Base-by-base conservation (phyloP, 2,888 invertebrate genomes). In the Halictus ligatus region DNA sequence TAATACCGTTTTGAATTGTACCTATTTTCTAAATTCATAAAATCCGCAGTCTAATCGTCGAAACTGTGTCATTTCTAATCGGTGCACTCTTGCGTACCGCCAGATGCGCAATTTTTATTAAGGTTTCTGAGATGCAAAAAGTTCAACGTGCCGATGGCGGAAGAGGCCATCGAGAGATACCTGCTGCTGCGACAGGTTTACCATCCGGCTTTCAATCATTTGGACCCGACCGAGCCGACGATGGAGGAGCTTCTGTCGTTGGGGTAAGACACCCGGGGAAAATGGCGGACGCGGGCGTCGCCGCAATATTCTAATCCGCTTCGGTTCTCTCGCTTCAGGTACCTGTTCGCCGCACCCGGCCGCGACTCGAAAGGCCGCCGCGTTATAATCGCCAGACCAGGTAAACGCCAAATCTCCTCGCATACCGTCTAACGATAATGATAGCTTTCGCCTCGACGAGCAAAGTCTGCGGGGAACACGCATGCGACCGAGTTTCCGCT, bases 71-170 rank as follows among this genome's bases (percentile, higher is more conserved):
- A 18, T 21, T 54, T 50, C 50, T 78, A 60, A 60, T 25, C 60
- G 5, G 6, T 0, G 60, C 60, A 4, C 29, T 64, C 29, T 64
- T 15, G 1, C 29, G 25, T 48, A 91, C 95, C 54, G 95, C 54
- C 87, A 98, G 98, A 98, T 95, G 95, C 96, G 0, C 96, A 95
- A 91, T 98, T 97, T 94, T 95, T 98, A 72, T 96, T 98, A 78
- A 96, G 97, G 85, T 98, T 98, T 94, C 96, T 98, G 77, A 96
- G 98, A n/a, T 96, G 97, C 85, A 98, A 98, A 95, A 98, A 98
- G 94, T 98, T 97, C 95, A 97, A 97, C 93, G 97, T 98, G 0
- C 97, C 97, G 2, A 97, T 97, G 96, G 97, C 98, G 0, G 97
- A 98, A 93, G 97, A 97, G 92, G 97, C 97, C 40, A 96, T 98